A percentile compares a stretch with the other conserved stretches of the same genome.
phyloP scores from a whole-genome alignment of 1,140 invertebrate genomes.

The Tetramorium alpestre region DNA sequence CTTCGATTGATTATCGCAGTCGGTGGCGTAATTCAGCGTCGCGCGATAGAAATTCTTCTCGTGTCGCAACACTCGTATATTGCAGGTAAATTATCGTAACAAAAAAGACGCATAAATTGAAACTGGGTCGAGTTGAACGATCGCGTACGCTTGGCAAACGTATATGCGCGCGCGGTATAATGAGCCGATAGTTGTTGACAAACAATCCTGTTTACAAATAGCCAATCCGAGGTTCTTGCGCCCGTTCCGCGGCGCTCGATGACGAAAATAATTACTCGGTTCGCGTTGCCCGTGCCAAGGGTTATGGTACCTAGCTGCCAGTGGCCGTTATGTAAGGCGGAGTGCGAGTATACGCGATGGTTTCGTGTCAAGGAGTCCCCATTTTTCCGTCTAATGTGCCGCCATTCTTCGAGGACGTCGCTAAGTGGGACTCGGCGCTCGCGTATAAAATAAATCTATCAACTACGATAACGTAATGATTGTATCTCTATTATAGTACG shows the following conservation, averaged over 20 bases:
- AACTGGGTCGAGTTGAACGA: slow-evolving; percentile 71
- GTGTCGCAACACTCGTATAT: neutral
- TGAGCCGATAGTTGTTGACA: slow-evolving; percentile 68
- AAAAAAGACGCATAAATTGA: slow-evolving; percentile 29
- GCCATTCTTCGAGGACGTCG: slow-evolving; percentile 41
- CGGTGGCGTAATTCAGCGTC: slow-evolving; percentile 21
- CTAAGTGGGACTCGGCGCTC: slow-evolving; percentile 24
- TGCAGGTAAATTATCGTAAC: slow-evolving; percentile 18
- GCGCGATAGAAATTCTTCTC: slow-evolving; percentile 11
- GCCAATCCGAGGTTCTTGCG: slow-evolving; percentile 47
- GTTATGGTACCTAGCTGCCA: slow-evolving; percentile 44
- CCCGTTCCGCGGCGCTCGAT: slow-evolving; percentile 56
- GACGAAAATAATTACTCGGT: slow-evolving; percentile 69
- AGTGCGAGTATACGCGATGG: slow-evolving; percentile 15
- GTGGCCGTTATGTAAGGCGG: slow-evolving; percentile 23
- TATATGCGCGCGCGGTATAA: slow-evolving; percentile 38
- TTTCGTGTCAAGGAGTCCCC: slow-evolving; percentile 60
- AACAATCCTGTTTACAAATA: slow-evolving; percentile 72
- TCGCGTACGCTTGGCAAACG: slow-evolving; percentile 68
- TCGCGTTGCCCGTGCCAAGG: slow-evolving; percentile 55
- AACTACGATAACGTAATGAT: slow-evolving; percentile 31
- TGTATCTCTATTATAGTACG: slow-evolving; percentile 35
- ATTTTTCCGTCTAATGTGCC: slow-evolving; percentile 27
- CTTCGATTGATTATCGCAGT: slow-evolving; percentile 31
- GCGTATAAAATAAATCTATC: slow-evolving; percentile 58